Evolutionary conservation across 2,797 vertebrate species (phyloP), one percentile per base, ranked within the genome.

Genomic region (Halcyon badia): DNA sequence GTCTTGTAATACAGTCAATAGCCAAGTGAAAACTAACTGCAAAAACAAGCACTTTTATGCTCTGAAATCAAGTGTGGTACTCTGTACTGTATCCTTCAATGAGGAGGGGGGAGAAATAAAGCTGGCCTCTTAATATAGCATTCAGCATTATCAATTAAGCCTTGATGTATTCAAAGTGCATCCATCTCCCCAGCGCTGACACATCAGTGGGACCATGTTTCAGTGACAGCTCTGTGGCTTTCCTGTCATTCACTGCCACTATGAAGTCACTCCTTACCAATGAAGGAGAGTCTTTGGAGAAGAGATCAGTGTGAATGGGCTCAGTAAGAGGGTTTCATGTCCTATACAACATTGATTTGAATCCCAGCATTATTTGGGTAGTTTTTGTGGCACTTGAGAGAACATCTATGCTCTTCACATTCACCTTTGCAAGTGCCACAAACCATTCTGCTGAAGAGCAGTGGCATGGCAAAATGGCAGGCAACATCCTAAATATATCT

Each of bases 181-280:
- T 2, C 19, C 51, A 48, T 2, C 3, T 10, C n/a, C 11, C 24
- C 14, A 51, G 51, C 21, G 51, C 70, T 11, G 39, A 57, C 8
- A 9, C 1, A 0, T 1, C 0, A 2, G 24, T 19, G 44, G 65
- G 37, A 83, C 21, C 5, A 1, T 0, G 1, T 6, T 33, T 39
- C 30, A n/a, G 41, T 11, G 41, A 28, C 12, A 14, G 16, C 8
- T 52, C 69, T 12, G 28, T 26, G 44, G 9, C 33, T 71, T 39
- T 64, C 25, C 22, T 77, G 42, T 37, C 80, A 66, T 64, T n/a
- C 31, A 35, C 37, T 5, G 0, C 16, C 11, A 1, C 21, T 66
- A 31, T 7, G 1, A 78, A 83, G 71, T 10, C 66, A 8, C 22
- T 72, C 68, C 35, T 69, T 14, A 26, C 3, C 49, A 65, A 28